Base-by-base conservation (phyloP, 92 coral and sea anemone species). In the Muricea muricata region DNA sequence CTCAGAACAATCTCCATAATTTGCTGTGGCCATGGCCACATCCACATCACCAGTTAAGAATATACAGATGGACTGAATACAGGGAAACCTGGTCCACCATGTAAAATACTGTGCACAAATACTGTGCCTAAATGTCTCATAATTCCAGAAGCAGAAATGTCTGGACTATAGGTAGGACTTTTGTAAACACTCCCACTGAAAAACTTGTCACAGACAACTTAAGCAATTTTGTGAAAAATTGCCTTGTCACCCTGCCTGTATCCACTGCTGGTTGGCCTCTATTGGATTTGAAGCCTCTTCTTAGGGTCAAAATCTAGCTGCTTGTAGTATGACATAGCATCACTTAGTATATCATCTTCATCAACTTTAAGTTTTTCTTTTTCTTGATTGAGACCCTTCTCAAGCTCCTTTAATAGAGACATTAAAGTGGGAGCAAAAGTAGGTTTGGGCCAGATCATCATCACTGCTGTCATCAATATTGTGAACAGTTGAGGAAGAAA, bases 11-110 rank as follows among this genome's bases (percentile, higher is more conserved):
- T n/a, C n/a, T n/a, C n/a, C n/a, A n/a, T n/a, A n/a, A n/a, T n/a
- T n/a, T n/a, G n/a, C n/a, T n/a, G n/a, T n/a, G n/a, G n/a, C n/a
- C n/a, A n/a, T n/a, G n/a, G n/a, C n/a, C n/a, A n/a, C 65, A 57
- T 24, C 65, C 15, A 57, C 65, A 17, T 57, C 21, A 92, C 92
- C 82, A 91, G 79, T 83, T 81, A 88, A 76, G 82, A 26, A 77
- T 87, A 88, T 9, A 91, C 52, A 29, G 85, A 81, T 20, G 45
- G 79, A 69, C 90, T 85, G 48, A 91, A 88, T 46, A 91, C 78
- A 47, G 91, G 94, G 35, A 91, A 75, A 60, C 93, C 91, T 25
- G 88, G 94, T 34, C 92, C 89, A 58, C 86, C 92, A 13, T 79
- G 87, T 41, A 85, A 68, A 26, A 89, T 58, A 65, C 94, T 85